Percentiles rank a stretch among this genome's conserved stretches.
Evolutionary conservation across 2,888 invertebrate species (phyloP).

Genomic region (Thumatha senex): DNA sequence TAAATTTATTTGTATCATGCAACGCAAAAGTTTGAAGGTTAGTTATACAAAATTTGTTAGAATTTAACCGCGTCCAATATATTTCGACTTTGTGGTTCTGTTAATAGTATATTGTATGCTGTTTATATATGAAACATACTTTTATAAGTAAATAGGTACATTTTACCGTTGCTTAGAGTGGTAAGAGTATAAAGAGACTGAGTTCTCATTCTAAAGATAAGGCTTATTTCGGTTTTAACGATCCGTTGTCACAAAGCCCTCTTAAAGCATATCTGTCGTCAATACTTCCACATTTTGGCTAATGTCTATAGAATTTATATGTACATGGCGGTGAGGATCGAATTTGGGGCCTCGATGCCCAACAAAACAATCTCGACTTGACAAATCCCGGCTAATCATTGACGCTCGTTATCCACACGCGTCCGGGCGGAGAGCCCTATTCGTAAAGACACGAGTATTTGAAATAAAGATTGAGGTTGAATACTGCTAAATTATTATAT

Average conservation of each 20-base stretch:
- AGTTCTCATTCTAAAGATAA: background rate
- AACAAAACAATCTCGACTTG: constrained; percentile 42
- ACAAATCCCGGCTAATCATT: constrained; percentile 48
- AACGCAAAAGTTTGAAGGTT: too few species aligned
- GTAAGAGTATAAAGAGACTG: background rate
- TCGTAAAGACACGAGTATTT: constrained; percentile 33
- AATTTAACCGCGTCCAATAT: too few species aligned
- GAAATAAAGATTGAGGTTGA: constrained; percentile 34
- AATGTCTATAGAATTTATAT: constrained; percentile 24
- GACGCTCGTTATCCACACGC: constrained; percentile 43
- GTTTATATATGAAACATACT: too few species aligned
- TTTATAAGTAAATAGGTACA: too few species aligned
- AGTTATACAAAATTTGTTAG: too few species aligned
- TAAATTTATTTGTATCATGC: too few species aligned
- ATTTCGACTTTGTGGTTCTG: too few species aligned
- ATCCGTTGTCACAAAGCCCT: background rate
- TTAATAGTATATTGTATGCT: too few species aligned
- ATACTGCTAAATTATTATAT: constrained; percentile 21
- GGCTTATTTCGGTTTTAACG: background rate
- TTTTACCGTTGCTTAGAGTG: background rate
- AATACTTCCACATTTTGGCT: constrained; percentile 9
- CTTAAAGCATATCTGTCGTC: constrained; percentile 6
- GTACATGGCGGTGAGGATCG: constrained; percentile 11
- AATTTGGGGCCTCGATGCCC: constrained; percentile 20
- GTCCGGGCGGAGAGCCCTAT: constrained; percentile 17